Conservation (phyloP, 2,113 vertebrate species). For the Circaetus cinerascens region DNA sequence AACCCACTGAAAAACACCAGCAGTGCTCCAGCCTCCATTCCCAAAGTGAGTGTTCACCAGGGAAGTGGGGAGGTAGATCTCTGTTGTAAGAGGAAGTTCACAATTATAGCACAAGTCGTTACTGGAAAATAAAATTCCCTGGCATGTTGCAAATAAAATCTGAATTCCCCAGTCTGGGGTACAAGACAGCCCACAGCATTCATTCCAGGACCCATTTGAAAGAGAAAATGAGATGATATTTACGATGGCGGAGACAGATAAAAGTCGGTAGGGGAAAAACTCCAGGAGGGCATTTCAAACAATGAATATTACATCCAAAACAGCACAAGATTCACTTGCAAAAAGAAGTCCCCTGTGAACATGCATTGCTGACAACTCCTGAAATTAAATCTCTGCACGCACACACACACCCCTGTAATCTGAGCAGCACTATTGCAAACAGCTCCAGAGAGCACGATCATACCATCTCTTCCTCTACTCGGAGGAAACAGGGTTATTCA, state of each 20-base stretch:
- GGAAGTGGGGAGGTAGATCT: background rate
- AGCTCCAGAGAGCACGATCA: background rate
- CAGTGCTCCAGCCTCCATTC: background rate
- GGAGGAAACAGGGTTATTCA: background rate
- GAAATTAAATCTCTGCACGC: background rate
- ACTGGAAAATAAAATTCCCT: conserved; percentile 54
- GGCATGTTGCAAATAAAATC: conserved; percentile 41
- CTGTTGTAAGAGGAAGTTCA: conserved; percentile 31
- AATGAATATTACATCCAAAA: background rate
- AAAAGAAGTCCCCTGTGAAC: background rate
- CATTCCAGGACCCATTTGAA: conserved; percentile 33
- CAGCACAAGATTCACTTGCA: background rate
- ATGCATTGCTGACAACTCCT: background rate
- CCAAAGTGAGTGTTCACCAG: background rate
- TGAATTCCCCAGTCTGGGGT: conserved; percentile 21
- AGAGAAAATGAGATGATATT: background rate
- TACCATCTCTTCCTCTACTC: background rate
- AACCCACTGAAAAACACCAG: background rate
- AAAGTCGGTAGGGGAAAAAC: background rate
- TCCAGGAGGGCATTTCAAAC: conserved; percentile 1
- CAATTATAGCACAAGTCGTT: conserved; percentile 40
- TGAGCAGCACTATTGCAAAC: background rate
- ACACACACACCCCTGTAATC: background rate
- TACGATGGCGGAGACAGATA: conserved; percentile 39
- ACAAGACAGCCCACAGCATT: conserved; percentile 25